phyloP scores from a whole-genome alignment of 2,888 invertebrate species.

The Melanostoma mellinum region DNA sequence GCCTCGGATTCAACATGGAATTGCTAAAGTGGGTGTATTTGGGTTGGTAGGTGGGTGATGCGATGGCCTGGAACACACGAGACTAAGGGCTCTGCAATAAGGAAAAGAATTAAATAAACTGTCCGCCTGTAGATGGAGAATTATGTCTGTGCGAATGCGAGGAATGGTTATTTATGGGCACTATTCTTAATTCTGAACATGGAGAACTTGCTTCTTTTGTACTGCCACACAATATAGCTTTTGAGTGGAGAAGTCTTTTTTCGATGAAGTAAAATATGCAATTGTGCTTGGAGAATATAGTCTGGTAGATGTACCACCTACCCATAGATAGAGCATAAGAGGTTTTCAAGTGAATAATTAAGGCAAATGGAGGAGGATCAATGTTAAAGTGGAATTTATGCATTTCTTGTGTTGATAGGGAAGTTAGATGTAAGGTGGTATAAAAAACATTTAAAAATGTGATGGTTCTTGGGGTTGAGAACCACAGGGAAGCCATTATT shows the following conservation, averaged over 20 bases:
- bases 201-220: conserved; percentile 14
- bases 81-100: conserved; percentile 23
- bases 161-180: conserved; percentile 58
- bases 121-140: conserved; percentile 58
- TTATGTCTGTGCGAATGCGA: conserved; percentile 51
- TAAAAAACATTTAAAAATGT: too few relatives aligned
- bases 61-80: conserved; percentile 8
- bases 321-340: background rate
- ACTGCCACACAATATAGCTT: conserved; percentile 1
- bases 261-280: conserved; percentile 27
- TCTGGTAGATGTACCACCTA: background rate
- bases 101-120: conserved; percentile 67
- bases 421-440: background rate
- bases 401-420: conserved; percentile 3
- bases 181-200: conserved; percentile 50
- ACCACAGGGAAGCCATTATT: conserved; percentile 10
- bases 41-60: background rate
- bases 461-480: background rate
- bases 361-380: conserved; percentile 21
- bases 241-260: conserved; percentile 28
- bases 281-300: conserved; percentile 7
- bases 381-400: conserved; percentile 39
- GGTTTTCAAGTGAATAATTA: conserved; percentile 47
- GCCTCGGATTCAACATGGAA: conserved; percentile 16
- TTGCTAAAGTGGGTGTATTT: background rate